Evolutionary conservation across 1,140 invertebrate genomes (phyloP).

Genomic region (Cyphomyrmex costatus): DNA sequence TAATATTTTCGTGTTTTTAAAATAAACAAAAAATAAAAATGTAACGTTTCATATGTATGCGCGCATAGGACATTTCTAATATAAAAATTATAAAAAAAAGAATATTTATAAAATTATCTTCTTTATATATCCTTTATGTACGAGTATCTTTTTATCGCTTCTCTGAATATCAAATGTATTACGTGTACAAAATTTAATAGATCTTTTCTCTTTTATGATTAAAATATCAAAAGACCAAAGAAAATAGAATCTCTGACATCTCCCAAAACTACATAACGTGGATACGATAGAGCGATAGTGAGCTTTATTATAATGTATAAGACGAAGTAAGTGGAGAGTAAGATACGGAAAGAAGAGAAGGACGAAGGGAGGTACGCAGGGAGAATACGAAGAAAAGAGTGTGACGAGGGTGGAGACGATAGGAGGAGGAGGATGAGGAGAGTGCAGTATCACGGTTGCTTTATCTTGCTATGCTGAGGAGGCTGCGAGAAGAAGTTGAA

Average conservation of each 20-base stretch:
- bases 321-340: constrained; percentile 61
- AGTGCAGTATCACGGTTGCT: constrained; percentile 79
- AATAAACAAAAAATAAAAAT: not conserved
- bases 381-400: constrained; percentile 61
- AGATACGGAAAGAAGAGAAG: constrained; percentile 47
- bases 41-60: not conserved
- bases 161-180: not conserved
- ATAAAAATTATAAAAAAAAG: constrained; percentile 1
- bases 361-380: not conserved
- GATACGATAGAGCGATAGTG: constrained; percentile 3
- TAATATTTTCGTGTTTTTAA: not conserved
- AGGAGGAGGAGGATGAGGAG: constrained; percentile 50
- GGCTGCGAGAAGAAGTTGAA: constrained; percentile 74
- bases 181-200: not conserved
- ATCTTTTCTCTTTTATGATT: not conserved
- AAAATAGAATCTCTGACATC: constrained; percentile 16
- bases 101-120: not conserved
- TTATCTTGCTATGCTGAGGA: constrained; percentile 78
- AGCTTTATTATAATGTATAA: not conserved
- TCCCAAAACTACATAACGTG: constrained; percentile 30
- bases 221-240: not conserved
- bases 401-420: constrained; percentile 71
- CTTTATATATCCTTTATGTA: not conserved
- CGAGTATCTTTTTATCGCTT: not conserved
- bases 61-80: not conserved